Evolutionary conservation across 1,140 invertebrate genomes (phyloP), one percentile per base, ranked within the genome.

Genomic region (Drosophila busckii): DNA sequence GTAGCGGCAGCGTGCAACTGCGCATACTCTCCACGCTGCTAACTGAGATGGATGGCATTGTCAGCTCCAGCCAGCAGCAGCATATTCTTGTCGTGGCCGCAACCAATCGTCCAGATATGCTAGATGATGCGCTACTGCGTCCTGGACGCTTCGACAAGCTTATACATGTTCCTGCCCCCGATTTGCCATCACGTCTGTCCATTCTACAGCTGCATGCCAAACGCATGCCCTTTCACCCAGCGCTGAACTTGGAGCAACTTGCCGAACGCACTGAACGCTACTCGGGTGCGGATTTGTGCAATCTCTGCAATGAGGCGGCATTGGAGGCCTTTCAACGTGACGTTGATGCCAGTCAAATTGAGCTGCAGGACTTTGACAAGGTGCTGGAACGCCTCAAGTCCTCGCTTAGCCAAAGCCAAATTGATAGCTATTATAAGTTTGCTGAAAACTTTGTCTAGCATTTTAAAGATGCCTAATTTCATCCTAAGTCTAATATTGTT

Each of bases 261-360:
- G 92, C 93, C 1, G 61, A 75, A 0, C 82, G 53, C 32, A 95
- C 94, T 1, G 88, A 91, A 19, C 87, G 88, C 10, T 95, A 91
- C 85, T 95, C 94, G 2, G 95, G 95, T 12, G 95, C 95, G 9
- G 95, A 96, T 85, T 78, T 95, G 26, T 89, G 92, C 48, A 91
- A 91, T 70, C 70, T 95, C 0, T 94, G 93, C 69, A 90, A 91
- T 55, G 93, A 94, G 86, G 93, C 94, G 9, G 94, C 91, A 9
- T 84, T 94, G 17, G 76, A 88, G 53, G 92, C 93, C 34, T 89
- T 90, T 42, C 88, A 89, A 37, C 89, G 90, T 28, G 88, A 91
- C 50, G 88, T 91, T 19, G 50, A 89, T 32, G 85, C 80, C 4
- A 45, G 71, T 3, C 35, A 58, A 12, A 88, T 93, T 1, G 67